Base-by-base conservation (phyloP, 2,797 vertebrate genomes). In the Carapus acus region DNA sequence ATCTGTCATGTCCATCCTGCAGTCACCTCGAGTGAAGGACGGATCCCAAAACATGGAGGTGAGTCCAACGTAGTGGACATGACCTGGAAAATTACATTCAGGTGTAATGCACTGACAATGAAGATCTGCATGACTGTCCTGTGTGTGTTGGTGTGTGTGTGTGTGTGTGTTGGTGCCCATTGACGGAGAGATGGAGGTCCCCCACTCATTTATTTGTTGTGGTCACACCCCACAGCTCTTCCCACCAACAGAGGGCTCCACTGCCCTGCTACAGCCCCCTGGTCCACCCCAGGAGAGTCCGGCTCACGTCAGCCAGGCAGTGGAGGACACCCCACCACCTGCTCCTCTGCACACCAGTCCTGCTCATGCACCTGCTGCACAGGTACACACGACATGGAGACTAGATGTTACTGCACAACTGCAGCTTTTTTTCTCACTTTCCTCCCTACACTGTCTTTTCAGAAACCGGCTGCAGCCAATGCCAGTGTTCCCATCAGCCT, bases 21-120 rank as follows among this genome's bases (percentile, higher is more conserved):
- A 96, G 94, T 96, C 93, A 68, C 94, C 93, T 71, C 89, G 94
- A 82, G 93, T 96, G 82, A 95, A 94, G 87, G 93, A 96, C 51
- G 87, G 90, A 55, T 74, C 88, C 77, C 88, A 91, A 76, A 92
- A 90, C 72, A 85, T 91, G 8, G 92, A 94, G 90, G 93, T 96
- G 80, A 91, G 90, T 85, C 54, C n/a, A 15, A 56, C 23, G 36
- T 75, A 46, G 71, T 77, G 80, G 85, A 74, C 83, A 78, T 81
- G 78, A 84, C 79, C 45, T 57, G 14, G 41, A 67, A 71, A 68
- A 71, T 58, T 54, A 73, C 59, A 77, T 80, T 78, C 37, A 54
- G 48, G 4, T 29, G 31, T 55, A 46, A 74, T 52, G 3, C 20
- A 20, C 55, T 46, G 22, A 65, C 13, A 49, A n/a, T 20, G 55